Base-by-base conservation (phyloP, 2,888 invertebrate species). In the Melanargia galathea region DNA sequence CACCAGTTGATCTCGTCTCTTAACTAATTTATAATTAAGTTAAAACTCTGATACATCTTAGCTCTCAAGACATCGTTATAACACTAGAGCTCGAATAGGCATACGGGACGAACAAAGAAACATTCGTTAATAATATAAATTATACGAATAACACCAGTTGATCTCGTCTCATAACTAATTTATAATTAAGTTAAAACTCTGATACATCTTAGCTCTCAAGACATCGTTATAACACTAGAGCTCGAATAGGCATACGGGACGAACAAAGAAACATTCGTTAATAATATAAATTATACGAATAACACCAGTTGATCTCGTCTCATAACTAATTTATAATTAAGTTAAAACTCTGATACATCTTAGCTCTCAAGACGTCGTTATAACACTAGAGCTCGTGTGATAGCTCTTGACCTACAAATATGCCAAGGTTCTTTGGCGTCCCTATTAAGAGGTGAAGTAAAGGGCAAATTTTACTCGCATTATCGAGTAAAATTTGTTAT, bases 371-470 rank as follows among this genome's bases (percentile, higher is more conserved):
- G 48, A 24, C 24, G 33, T 43, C 54, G 54, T 48, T 63, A 61
- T 61, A 55, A 58, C 58, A 63, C 54, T 61, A 60, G 38, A 55
- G 56, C 43, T 18, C 18, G 8, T 8, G 3, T 43, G 30, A 18
- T 33, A 40, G 6, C 56, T 16, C 57, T 63, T 49, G 52, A 60
- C 60, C 58, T 64, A 54, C 40, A 33, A 66, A 43, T 20, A 33
- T 30, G 57, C 18, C 66, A 66, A 66, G 66, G 61, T 51, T 49
- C 43, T 57, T 33, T 52, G 63, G 59, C 56, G 38, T 11, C 35
- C 35, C 38, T n/a, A 5, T 38, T 62, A 30, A 30, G 56, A 26
- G 57, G 48, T 54, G 48, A 46, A 35, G 46, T 54, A 59, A 30
- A 18, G 46, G 45, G 43, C 2, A 10, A 13, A 38, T 38, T 38